Base-by-base conservation (phyloP, 2,113 vertebrate species). In the Syrrhaptes paradoxus region DNA sequence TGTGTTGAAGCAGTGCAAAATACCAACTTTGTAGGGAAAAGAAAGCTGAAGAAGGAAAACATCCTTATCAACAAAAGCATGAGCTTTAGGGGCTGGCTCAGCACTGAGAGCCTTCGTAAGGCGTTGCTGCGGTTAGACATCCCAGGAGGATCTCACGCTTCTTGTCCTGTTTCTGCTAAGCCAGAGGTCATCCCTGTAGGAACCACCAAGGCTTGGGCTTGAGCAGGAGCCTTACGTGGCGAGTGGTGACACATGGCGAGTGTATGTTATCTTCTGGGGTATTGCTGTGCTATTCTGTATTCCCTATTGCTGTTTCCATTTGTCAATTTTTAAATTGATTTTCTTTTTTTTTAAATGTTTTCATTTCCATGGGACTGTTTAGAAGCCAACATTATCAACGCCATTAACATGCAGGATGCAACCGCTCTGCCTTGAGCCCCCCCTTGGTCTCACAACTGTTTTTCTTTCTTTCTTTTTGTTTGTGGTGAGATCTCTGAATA, bases 311-410 rank as follows among this genome's bases (percentile, higher is more conserved):
- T 5, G 6, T 13, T 46, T 25, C 51, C 32, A 8, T 1, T 8
- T 66, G 78, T 29, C 4, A 12, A 6, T 19, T 2, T 9, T 29
- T 41, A 4, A 2, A 12, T 32, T 34, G 13, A 41, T 41, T 41
- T 41, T 41, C 41, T 41, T 13, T 41, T 13, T 41, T 38, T 38
- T 38, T 38, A 38, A 12, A 6, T 18, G 2, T 9, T 29, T 41
- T 4, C 2, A 12, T 32, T 32, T 31, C 45, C 31, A 1, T 0
- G 17, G 7, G 51, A 3, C 34, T 11, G 13, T 11, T 41, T 3
- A 7, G 65, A 28, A 26, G 63, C 17, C 38, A 38, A 38, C 38
- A 38, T 38, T 38, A 3, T 0, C 19, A 5, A 6, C 10, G 1
- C 16, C 17, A 1, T 12, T 9, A 1, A 22, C 6, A 4, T 1